Conservation (phyloP, 2,113 vertebrate species). For the Notothenia rossii region DNA sequence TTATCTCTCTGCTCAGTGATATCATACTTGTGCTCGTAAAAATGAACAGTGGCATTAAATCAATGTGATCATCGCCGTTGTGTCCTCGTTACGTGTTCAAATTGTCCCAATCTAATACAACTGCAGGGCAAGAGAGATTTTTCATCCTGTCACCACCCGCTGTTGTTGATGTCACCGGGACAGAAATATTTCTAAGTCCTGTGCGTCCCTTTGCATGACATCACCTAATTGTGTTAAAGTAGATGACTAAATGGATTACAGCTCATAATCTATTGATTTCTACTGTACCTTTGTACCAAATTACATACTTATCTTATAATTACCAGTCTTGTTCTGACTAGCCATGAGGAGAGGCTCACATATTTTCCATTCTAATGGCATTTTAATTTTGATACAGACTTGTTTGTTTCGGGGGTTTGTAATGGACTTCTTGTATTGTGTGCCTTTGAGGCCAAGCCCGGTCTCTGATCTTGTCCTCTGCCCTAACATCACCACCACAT, state of each 20-base stretch:
- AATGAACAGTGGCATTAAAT: constrained; percentile 61
- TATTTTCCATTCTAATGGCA: constrained; percentile 2
- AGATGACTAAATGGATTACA: constrained; percentile 61
- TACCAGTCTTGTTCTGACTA: constrained; percentile 11
- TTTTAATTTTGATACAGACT: background rate
- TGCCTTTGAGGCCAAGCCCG: background rate
- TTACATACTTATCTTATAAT: constrained; percentile 53
- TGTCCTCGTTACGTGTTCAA: constrained; percentile 59
- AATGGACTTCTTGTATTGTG: constrained; percentile 6
- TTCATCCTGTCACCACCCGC: constrained; percentile 56
- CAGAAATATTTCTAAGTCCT: constrained; percentile 46
- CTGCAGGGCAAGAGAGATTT: constrained; percentile 29
- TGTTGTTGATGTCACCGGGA: constrained; percentile 37
- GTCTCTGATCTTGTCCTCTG: constrained; percentile 33
- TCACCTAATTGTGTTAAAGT: constrained; percentile 68
- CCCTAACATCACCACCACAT: constrained; percentile 18
- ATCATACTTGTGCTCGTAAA: constrained; percentile 65
- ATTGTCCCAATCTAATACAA: constrained; percentile 61
- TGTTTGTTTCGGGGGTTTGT: constrained; percentile 7
- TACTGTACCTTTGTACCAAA: constrained; percentile 47
- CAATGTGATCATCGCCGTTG: constrained; percentile 56
- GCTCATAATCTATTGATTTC: constrained; percentile 65
- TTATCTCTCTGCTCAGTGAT: constrained; percentile 17
- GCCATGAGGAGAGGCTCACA: background rate
- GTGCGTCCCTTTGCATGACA: constrained; percentile 44